Evolutionary conservation across 2,797 vertebrate genomes (phyloP).

Genomic region (Helostoma temminkii): DNA sequence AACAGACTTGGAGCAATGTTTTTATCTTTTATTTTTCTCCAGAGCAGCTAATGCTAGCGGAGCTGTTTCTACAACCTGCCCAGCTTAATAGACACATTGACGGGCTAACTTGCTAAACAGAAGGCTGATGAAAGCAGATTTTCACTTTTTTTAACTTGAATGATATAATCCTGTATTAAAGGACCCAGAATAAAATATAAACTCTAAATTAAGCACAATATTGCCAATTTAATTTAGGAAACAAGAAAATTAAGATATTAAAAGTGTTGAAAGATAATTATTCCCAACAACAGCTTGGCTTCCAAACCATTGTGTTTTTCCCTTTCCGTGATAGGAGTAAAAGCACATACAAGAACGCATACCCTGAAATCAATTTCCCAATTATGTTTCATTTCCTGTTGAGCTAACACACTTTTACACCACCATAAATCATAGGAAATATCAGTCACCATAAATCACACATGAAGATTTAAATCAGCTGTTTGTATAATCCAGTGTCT

Average conservation of each 20-base stretch:
- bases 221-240: neutral
- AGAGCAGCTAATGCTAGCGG: too few species aligned
- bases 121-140: too few species aligned
- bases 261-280: neutral
- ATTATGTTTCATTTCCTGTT: conserved; percentile 73
- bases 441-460: conserved; percentile 73
- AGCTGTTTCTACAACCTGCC: too few species aligned
- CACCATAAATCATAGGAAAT: conserved; percentile 74
- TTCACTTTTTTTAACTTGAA: too few species aligned
- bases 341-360: conserved; percentile 43
- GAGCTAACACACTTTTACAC: conserved; percentile 49
- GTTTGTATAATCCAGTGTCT: conserved; percentile 61
- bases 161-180: too few species aligned
- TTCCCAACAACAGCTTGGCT: neutral
- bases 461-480: conserved; percentile 67
- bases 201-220: too few species aligned
- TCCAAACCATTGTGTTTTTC: conserved; percentile 33
- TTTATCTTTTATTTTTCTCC: too few species aligned
- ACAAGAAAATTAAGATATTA: neutral
- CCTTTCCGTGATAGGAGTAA: conserved; percentile 35
- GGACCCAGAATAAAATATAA: too few species aligned
- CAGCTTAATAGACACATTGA: too few species aligned
- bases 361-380: conserved; percentile 66
- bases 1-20: too few species aligned
- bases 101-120: too few species aligned